A percentile compares a stretch with the other conserved stretches of the same genome.
Conservation (phyloP, 2,797 vertebrate genomes). For the Myotis myotis region DNA sequence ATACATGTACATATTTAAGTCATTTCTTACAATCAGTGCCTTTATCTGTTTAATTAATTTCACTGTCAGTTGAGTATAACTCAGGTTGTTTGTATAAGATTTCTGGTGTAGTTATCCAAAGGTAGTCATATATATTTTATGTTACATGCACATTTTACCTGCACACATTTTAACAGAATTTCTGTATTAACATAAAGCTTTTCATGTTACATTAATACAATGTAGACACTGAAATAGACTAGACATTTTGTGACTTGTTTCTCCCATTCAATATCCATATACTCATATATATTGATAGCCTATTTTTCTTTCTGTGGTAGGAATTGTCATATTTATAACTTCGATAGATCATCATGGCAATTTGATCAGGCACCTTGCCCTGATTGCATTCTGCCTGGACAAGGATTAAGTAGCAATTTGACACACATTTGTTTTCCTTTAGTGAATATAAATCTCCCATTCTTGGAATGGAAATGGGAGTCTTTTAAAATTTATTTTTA, state of each 20-base stretch:
- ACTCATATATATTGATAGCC: background rate
- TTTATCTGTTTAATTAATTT: constrained; percentile 39
- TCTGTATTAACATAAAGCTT: constrained; percentile 49
- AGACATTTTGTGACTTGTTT: constrained; percentile 17
- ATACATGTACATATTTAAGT: constrained; percentile 37
- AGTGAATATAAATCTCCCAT: constrained; percentile 55
- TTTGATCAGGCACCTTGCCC: background rate
- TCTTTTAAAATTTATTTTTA: constrained; percentile 35
- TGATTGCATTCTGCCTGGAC: constrained; percentile 58
- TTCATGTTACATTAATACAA: constrained; percentile 57
- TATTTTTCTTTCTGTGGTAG: constrained; percentile 44
- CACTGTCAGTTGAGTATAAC: background rate
- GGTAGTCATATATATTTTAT: background rate
- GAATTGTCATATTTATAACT: constrained; percentile 49
- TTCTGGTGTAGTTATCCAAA: background rate
- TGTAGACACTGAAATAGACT: background rate
- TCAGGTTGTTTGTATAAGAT: background rate
- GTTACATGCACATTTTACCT: background rate
- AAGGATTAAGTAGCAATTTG: constrained; percentile 62
- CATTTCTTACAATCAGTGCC: constrained; percentile 1
- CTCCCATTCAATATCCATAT: constrained; percentile 24
- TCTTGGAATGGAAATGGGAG: constrained; percentile 43
- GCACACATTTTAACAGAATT: constrained; percentile 31
- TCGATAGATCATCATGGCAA: constrained; percentile 56
- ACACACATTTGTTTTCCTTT: constrained; percentile 65